Base-by-base conservation (phyloP, 1,140 invertebrate species). In the Drosophila teissieri region DNA sequence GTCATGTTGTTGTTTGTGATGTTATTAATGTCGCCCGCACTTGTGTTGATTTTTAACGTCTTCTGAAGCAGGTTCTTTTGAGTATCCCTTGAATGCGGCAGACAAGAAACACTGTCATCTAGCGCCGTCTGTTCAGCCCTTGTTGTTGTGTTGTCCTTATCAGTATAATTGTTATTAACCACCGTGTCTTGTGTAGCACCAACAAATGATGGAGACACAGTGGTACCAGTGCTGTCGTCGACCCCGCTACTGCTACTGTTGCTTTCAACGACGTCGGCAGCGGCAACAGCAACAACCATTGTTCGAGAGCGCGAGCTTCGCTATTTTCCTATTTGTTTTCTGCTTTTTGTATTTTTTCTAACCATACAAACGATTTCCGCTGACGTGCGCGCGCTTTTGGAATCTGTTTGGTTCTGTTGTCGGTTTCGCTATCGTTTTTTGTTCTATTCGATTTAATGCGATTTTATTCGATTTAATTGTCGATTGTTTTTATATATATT, bases 271-370 rank as follows among this genome's bases (percentile, higher is more conserved):
- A 72, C 72, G 72, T 75, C 61, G 73, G 24, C 64, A 51, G 56
- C 83, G 70, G 69, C 74, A 82, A 72, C 69, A 70, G 60, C 77
- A 56, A 85, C 79, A 73, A 88, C 79, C 83, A 88, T 88, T 88
- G 83, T 88, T 77, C 40, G 70, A 79, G 70, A 81, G 40, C 62
- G 64, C 57, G 39, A 54, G 64, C 58, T 61, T 64, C 51, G 68
- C 61, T 70, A 79, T 69, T 57, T 40, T 56, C 58, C 8, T 73
- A 55, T 77, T 67, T 57, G 62, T 70, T 44, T 72, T 60, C 15
- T 1, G 19, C 15, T 67, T 40, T 54, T 78, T 56, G 65, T 46
- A 17, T 49, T 65, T 67, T 57, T 61, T 24, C 57, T 75, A 78
- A 72, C 79, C 72, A 83, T 63, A 78, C 63, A 73, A 57, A 60